Evolutionary conservation across 2,113 vertebrate species (phyloP), one percentile per base, ranked within the genome.

Genomic region (Canis aureus): DNA sequence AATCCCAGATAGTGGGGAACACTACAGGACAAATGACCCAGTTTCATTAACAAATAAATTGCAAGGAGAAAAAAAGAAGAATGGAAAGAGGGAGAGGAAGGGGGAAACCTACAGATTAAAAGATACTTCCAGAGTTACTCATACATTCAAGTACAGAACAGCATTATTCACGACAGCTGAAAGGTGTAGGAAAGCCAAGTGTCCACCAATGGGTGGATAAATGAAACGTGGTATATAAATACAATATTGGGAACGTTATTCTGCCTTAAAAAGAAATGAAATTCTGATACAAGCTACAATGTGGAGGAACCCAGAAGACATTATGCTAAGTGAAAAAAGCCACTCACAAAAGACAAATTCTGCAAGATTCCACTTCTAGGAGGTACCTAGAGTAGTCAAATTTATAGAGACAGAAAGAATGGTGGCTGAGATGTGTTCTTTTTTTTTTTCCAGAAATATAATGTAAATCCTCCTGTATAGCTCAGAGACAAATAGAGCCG

Each of bases 21-120:
- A 23, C 90, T 71, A 82, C 59, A 97, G 88, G 93, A 96, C 74
- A 89, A 93, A 95, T 95, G 97, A 95, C 97, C 98, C 92, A 96
- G 84, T 97, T 98, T 97, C 76, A 88, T 76, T 88, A 71, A 88
- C 94, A 97, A 96, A n/a, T 59, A 98, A 92, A 96, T 29, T 95
- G 64, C 69, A 91, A 95, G 55, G 13, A 79, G 7, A n/a, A 27
- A 66, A n/a, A 84, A 23, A 81, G 6, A 87, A 76, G 35, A 81
- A n/a, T 23, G 8, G n/a, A 51, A 64, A 27, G 53, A 67, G 2
- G 55, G 32, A 87, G 49, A 67, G 51, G 53, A 64, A 76, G 32
- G n/a, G 23, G 32, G 16, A 82, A 82, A n/a, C 9, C 20, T 71
- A 74, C 23, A 29, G 76, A 92, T 81, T 69, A 55, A 85, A 93